Base-by-base conservation (phyloP, 1,140 invertebrate species). In the Drosophila nigrodunni region DNA sequence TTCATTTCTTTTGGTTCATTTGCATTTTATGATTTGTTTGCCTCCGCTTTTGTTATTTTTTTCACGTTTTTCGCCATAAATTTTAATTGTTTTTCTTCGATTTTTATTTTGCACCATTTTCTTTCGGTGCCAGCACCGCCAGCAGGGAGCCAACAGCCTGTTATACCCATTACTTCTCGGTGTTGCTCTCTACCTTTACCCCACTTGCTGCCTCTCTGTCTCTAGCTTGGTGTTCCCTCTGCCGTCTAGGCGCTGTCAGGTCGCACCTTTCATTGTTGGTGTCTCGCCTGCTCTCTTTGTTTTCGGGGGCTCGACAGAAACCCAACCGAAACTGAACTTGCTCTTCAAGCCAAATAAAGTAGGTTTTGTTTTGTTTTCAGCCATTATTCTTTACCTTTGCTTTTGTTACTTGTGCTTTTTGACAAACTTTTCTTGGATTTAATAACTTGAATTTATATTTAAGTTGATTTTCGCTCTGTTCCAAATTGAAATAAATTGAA, bases 41-140 rank as follows among this genome's bases (percentile, higher is more conserved):
- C 46, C 35, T 60, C 9, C 10, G 35, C 54, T 57, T 57, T 57
- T 30, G 25, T 44, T 41, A n/a, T 46, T 46, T 67, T 89, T 78
- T 75, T 49, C 74, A 54, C 59, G 47, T 62, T 88, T 73, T 77
- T 74, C 54, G 70, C 77, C 74, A 83, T 83, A 89, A 68, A 85
- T 88, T 89, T 78, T 88, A 88, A 88, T 88, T 88, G 85, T 88
- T 72, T 88, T 88, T 89, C 78, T 81, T 83, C 74, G 80, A 89
- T 89, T 88, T 85, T 89, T 73, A 70, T 68, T 80, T 88, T 83
- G 57, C 64, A 46, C 25, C 68, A 41, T 55, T 30, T 30, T 79
- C 71, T 46, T 59, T 68, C 50, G 34, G 9, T 50, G 49, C 50
- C n/a, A 57, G 13, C 25, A 41, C 39, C 57, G 47, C 15, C 60